phyloP scores from a whole-genome alignment of 2,797 vertebrate genomes.

The Cirrhinus mrigala region DNA sequence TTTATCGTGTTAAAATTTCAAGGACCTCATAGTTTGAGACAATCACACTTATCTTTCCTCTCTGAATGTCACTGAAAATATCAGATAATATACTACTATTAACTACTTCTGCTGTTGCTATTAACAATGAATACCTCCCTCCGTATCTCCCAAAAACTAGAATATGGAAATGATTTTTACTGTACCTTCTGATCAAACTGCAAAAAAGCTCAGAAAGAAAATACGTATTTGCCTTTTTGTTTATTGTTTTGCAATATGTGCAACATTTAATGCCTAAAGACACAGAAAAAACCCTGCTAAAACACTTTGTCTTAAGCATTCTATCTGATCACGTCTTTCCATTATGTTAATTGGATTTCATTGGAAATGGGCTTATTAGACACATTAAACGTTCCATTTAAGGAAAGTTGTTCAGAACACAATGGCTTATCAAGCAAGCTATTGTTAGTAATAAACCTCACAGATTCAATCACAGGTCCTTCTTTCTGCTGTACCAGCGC shows the following conservation, averaged over 20 bases:
- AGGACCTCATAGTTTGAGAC: slow-evolving; percentile 49
- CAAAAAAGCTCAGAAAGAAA: not conserved
- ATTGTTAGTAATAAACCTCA: not conserved
- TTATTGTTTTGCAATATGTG: not conserved
- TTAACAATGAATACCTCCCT: not conserved
- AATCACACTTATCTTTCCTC: slow-evolving; percentile 48
- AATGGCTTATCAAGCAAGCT: slow-evolving; percentile 20
- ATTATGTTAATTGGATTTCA: not conserved
- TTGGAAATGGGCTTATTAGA: slow-evolving; percentile 2
- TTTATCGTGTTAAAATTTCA: slow-evolving; percentile 50
- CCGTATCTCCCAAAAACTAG: not conserved
- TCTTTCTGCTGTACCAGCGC: slow-evolving; percentile 38
- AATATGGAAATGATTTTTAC: not conserved
- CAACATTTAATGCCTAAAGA: not conserved
- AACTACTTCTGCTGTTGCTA: no score
- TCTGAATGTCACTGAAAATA: slow-evolving; percentile 44
- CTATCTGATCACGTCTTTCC: not conserved
- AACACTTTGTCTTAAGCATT: not conserved
- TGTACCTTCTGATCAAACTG: not conserved
- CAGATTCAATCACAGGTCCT: not conserved
- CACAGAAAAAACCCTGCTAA: not conserved
- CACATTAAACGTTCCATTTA: slow-evolving; percentile 19
- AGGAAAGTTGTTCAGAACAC: not conserved
- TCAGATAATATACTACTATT: slow-evolving; percentile 34
- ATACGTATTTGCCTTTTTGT: not conserved